Percentiles rank a stretch among this genome's conserved stretches.
Conservation (phyloP, 2,888 invertebrate genomes). For the Anticlea derivata region DNA sequence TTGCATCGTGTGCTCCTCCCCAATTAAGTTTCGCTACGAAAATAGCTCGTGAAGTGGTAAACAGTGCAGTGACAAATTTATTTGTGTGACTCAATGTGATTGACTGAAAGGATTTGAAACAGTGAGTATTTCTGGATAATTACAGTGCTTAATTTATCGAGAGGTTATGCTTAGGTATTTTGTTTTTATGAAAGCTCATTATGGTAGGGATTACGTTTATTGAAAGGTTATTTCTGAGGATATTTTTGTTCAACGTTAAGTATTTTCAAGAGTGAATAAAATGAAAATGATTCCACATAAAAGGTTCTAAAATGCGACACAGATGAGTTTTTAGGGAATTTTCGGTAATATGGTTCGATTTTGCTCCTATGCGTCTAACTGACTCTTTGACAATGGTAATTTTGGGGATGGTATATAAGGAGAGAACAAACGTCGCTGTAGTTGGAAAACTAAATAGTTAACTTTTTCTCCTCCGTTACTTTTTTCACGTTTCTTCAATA, state of each 20-base stretch:
- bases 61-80: conserved; percentile 32
- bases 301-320: background rate
- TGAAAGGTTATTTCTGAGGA: conserved; percentile 14
- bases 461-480: too few relatives aligned
- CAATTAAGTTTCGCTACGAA: conserved; percentile 55
- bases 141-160: too few relatives aligned
- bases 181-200: conserved; percentile 16
- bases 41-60: conserved; percentile 57
- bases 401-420: too few relatives aligned
- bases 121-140: conserved; percentile 19
- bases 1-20: conserved; percentile 40
- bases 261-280: conserved; percentile 7
- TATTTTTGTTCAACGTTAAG: conserved; percentile 4
- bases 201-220: conserved; percentile 16
- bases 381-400: too few relatives aligned
- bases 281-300: background rate
- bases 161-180: too few relatives aligned
- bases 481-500: too few relatives aligned
- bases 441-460: too few relatives aligned
- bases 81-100: conserved; percentile 28
- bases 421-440: too few relatives aligned
- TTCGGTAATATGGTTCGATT: too few relatives aligned
- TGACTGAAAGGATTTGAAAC: conserved; percentile 24
- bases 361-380: too few relatives aligned
- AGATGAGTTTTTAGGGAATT: too few relatives aligned